Conservation (phyloP, 2,797 vertebrate genomes). For the Hemibagrus guttatus region DNA sequence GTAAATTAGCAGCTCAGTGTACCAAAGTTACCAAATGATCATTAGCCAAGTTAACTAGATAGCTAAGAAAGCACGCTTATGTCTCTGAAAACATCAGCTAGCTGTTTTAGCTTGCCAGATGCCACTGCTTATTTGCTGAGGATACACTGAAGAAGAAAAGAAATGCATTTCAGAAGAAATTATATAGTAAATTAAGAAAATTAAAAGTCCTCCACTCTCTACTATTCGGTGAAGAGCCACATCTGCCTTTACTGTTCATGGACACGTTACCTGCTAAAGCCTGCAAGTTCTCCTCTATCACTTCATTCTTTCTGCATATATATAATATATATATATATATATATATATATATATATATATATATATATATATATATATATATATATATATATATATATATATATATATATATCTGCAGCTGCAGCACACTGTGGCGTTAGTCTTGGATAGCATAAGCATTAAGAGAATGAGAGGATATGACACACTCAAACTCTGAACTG, state of each 20-base stretch:
- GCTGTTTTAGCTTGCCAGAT: background rate
- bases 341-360: no score
- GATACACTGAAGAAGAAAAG: background rate
- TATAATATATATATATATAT: no score
- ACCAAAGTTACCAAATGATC: slow-evolving; percentile 3
- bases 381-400: no score
- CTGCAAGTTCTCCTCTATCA: background rate
- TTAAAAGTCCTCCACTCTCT: background rate
- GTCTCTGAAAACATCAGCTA: slow-evolving; percentile 7
- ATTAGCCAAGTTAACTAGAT: background rate
- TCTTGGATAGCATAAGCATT: slow-evolving; percentile 5
- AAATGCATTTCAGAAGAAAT: slow-evolving; percentile 6
- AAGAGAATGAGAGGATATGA: slow-evolving; percentile 6
- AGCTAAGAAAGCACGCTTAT: background rate
- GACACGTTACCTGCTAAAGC: background rate
- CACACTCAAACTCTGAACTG: slow-evolving; percentile 16
- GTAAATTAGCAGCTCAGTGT: slow-evolving; percentile 9
- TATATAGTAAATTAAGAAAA: background rate
- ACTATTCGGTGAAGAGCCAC: background rate
- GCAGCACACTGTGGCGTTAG: background rate
- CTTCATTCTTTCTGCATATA: background rate
- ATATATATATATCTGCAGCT: no score
- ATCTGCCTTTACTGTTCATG: background rate
- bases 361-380: no score
- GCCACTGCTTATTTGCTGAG: background rate